A percentile compares a stretch with the other conserved stretches of the same genome.
Conservation (phyloP, 2,888 invertebrate species). For the Melinopterus prodromus region DNA sequence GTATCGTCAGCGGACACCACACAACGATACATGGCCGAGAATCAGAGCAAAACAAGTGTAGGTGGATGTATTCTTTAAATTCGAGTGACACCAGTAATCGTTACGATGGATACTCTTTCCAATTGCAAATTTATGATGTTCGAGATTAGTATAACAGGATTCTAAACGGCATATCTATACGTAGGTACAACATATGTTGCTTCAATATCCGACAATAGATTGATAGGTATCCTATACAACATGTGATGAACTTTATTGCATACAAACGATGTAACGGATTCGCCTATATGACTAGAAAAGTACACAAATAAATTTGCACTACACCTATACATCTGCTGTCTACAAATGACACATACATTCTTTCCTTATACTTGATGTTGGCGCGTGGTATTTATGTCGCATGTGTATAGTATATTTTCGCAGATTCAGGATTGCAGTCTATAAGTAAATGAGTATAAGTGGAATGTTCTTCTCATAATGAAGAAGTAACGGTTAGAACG, state of each 20-base stretch:
- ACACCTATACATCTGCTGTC: background rate
- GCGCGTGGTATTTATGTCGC: background rate
- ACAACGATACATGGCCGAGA: too few relatives aligned
- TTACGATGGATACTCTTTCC: too few relatives aligned
- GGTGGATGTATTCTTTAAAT: too few relatives aligned
- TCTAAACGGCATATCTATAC: background rate
- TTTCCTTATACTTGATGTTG: background rate
- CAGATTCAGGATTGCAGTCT: too few relatives aligned
- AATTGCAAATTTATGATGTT: background rate
- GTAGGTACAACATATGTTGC: background rate
- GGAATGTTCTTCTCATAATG: background rate
- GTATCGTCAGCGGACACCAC: too few relatives aligned
- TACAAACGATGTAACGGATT: constrained; percentile 4
- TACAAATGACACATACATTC: background rate
- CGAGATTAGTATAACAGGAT: background rate
- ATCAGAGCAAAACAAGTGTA: too few relatives aligned
- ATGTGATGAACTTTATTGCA: background rate
- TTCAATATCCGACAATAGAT: background rate
- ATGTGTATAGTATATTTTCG: background rate
- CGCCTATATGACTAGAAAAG: background rate
- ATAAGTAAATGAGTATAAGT: background rate
- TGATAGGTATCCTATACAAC: background rate
- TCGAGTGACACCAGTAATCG: too few relatives aligned
- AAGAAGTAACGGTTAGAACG: background rate
- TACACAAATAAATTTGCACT: too few relatives aligned